These are phyloP conservation scores for Zoanthus solanderi DNA, from an alignment of 92 coral and sea anemone genomes.

Conservation along the genomic window DNA sequence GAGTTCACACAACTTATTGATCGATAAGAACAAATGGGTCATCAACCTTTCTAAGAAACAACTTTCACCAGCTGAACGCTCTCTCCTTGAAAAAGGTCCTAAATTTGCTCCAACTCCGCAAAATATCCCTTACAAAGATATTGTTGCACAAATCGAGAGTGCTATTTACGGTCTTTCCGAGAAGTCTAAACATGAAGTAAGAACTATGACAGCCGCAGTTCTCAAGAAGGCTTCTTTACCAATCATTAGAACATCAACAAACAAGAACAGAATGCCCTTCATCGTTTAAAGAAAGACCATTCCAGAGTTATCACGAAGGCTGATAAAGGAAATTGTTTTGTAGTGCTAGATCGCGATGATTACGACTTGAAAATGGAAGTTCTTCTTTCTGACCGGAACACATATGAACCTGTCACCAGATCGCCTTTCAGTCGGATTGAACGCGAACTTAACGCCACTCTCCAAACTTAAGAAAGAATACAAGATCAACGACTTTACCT, in stretches of 20 bases:
- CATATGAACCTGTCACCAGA: too few species aligned
- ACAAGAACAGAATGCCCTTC: slow-evolving; percentile 27
- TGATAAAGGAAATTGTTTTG: slow-evolving; percentile 12
- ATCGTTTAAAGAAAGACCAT: slow-evolving; percentile 1
- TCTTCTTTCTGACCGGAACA: too few species aligned
- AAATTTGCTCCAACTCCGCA: slow-evolving; percentile 42
- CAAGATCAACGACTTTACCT: too few species aligned
- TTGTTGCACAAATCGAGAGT: slow-evolving; percentile 43
- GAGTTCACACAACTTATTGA: neutral
- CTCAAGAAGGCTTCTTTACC: slow-evolving; percentile 7
- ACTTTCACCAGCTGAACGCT: slow-evolving; percentile 25
- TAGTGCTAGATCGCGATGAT: slow-evolving; percentile 2
- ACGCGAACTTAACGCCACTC: too few species aligned
- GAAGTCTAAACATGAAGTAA: neutral
- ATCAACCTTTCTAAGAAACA: slow-evolving; percentile 44
- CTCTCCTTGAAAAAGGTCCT: slow-evolving; percentile 13
- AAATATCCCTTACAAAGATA: neutral
- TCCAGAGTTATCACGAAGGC: neutral
- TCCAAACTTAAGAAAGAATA: too few species aligned
- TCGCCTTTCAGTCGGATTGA: too few species aligned
- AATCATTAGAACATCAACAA: neutral
- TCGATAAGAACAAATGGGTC: slow-evolving; percentile 47
- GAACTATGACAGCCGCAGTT: slow-evolving; percentile 14
- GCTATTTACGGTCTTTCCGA: neutral
- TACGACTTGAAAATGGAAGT: too few species aligned